Percentiles rank a stretch among this genome's conserved stretches.
Conservation (phyloP, 2,113 vertebrate species). For the Notothenia coriiceps region DNA sequence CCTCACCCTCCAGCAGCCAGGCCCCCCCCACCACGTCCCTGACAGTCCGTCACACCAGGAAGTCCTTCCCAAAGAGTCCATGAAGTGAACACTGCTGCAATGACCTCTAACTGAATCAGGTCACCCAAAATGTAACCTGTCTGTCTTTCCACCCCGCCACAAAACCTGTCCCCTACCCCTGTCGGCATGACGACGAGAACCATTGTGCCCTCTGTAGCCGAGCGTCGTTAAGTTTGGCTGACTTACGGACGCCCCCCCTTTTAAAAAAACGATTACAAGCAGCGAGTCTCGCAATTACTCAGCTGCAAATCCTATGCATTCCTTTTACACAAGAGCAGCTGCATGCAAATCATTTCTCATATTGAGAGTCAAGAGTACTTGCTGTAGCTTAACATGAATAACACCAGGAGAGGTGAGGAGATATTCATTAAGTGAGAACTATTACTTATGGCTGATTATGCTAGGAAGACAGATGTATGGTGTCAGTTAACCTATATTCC, state of each 20-base stretch:
- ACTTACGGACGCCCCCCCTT: not conserved
- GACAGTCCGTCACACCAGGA: slow-evolving; percentile 27
- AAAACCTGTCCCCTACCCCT: slow-evolving; percentile 3
- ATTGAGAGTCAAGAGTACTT: slow-evolving; percentile 44
- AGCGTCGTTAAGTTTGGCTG: slow-evolving; percentile 12
- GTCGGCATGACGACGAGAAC: not conserved
- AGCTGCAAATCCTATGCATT: slow-evolving; percentile 8
- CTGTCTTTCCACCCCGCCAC: slow-evolving; percentile 15
- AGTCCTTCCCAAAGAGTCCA: slow-evolving; percentile 19
- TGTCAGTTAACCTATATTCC: not conserved
- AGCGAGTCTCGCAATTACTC: slow-evolving; percentile 4
- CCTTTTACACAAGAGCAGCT: slow-evolving; percentile 8
- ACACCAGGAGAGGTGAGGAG: not conserved
- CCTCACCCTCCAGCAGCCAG: slow-evolving; percentile 3
- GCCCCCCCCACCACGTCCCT: not conserved
- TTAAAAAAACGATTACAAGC: not conserved
- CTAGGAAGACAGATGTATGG: not conserved
- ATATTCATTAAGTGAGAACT: slow-evolving; percentile 27
- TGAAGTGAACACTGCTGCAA: slow-evolving; percentile 20
- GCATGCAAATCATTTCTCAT: slow-evolving; percentile 52
- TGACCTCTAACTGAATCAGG: slow-evolving; percentile 7
- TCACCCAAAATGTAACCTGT: slow-evolving; percentile 13
- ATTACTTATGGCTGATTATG: not conserved
- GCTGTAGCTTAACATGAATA: slow-evolving; percentile 25
- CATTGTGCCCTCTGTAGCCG: slow-evolving; percentile 9